Conservation (phyloP, 2,797 vertebrate genomes). For the Clamator glandarius region DNA sequence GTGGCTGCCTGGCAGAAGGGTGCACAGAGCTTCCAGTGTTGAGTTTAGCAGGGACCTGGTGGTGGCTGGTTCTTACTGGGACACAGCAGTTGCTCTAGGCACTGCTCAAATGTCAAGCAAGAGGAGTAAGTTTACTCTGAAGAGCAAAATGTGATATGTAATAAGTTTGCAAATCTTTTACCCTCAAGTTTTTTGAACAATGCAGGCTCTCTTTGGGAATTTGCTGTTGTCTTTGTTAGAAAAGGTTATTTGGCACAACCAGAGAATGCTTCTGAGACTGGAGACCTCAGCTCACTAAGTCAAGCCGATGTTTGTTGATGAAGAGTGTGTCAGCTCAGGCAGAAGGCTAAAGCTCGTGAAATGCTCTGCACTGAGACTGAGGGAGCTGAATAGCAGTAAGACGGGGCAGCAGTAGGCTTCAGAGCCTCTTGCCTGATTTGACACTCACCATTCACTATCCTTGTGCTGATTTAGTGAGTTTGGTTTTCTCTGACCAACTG, state of each 20-base stretch:
- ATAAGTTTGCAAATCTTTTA: neutral
- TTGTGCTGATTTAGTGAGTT: neutral
- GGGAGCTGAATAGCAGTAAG: neutral
- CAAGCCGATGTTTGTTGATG: neutral
- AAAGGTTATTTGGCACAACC: neutral
- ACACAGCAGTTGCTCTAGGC: neutral
- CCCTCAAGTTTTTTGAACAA: neutral
- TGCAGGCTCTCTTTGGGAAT: neutral
- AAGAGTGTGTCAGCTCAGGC: neutral
- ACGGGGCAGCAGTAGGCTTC: neutral
- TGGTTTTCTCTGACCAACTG: neutral
- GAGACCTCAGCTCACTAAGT: neutral
- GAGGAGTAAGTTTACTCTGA: neutral
- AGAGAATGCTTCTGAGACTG: neutral
- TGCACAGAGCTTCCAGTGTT: neutral
- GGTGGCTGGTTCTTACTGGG: neutral
- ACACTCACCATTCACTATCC: neutral
- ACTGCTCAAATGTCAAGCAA: neutral
- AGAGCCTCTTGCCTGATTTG: neutral
- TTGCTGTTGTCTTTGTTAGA: rapidly evolving
- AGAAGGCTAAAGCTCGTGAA: neutral
- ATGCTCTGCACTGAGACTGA: neutral
- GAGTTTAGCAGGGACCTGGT: neutral
- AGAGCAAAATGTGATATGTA: neutral
- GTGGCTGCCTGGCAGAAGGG: neutral